Percentiles rank a stretch among this genome's conserved stretches.
Conservation (phyloP, 2,888 invertebrate species). For the Capitulum mitella region DNA sequence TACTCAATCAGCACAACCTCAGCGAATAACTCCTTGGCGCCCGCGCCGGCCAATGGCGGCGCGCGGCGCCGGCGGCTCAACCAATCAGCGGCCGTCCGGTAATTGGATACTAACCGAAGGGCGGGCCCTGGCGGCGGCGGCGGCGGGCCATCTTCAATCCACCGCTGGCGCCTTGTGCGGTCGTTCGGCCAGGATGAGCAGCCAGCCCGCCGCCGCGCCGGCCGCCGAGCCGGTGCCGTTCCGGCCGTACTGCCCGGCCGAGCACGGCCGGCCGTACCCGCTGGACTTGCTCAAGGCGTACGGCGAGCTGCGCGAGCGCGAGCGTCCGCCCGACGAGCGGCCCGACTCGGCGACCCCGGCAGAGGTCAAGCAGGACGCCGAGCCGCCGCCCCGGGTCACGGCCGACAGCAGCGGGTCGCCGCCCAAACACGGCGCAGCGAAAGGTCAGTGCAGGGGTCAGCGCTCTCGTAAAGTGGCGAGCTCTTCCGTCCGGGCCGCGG, state of each 20-base stretch:
- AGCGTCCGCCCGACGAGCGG: neutral
- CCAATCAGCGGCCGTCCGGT: slow-evolving; percentile 33
- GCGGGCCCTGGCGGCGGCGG: slow-evolving; percentile 6
- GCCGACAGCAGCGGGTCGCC: slow-evolving; percentile 16
- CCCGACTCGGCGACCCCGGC: neutral
- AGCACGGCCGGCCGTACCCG: neutral
- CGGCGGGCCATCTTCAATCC: slow-evolving; percentile 7
- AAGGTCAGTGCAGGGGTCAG: neutral
- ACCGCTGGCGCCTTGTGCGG: neutral
- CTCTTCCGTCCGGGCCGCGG: too few relatives aligned
- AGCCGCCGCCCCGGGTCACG: neutral
- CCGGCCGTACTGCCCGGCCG: neutral
- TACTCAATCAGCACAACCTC: slow-evolving; percentile 18
- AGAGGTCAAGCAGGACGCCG: neutral
- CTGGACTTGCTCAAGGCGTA: slow-evolving; percentile 12
- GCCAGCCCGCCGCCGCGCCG: neutral
- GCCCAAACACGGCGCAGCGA: neutral
- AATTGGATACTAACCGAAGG: slow-evolving; percentile 30
- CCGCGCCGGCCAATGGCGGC: neutral
- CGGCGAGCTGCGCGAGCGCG: neutral
- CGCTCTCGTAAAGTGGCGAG: neutral
- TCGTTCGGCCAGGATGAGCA: neutral
- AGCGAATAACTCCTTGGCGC: neutral
- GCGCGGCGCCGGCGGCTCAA: slow-evolving; percentile 5
- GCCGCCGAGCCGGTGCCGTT: neutral